Percentiles rank a stretch among this genome's conserved stretches.
These are phyloP conservation scores for Echinarachnius parma DNA, from an alignment of 53 echinoderm and acorn worm species.

Conservation along the genomic window DNA sequence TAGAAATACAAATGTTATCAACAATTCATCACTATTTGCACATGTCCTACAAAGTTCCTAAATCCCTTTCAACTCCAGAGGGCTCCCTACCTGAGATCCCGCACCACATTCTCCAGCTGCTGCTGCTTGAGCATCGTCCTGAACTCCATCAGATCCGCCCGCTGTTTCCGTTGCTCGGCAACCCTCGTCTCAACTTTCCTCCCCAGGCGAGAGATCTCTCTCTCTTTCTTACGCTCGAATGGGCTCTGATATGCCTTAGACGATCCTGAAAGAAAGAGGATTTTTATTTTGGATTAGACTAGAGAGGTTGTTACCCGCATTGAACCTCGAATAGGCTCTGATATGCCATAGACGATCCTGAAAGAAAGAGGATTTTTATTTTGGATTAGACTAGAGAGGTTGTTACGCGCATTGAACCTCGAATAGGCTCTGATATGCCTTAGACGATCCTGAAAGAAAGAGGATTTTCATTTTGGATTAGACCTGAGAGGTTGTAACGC, in stretches of 20 bases:
- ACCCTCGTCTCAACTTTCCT: conserved; percentile 6
- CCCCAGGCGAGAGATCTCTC: conserved; percentile 16
- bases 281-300: too few relatives aligned
- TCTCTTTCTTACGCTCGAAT: conserved; percentile 49
- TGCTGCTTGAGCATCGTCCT: conserved; percentile 46
- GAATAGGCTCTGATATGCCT: conserved; percentile 37
- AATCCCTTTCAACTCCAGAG: neutral
- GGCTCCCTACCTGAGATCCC: conserved; percentile 41
- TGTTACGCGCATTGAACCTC: too few relatives aligned
- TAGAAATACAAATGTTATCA: too few relatives aligned
- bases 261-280: neutral
- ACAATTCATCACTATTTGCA: too few relatives aligned
- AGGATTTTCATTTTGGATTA: too few relatives aligned
- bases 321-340: conserved; percentile 48
- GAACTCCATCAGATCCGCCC: conserved; percentile 44
- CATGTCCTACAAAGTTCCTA: too few relatives aligned
- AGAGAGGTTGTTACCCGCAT: too few relatives aligned
- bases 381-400: too few relatives aligned
- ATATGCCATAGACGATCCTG: conserved; percentile 9
- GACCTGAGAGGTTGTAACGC: too few relatives aligned
- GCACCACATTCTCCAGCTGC: conserved; percentile 29
- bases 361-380: neutral
- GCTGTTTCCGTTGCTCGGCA: conserved; percentile 25
- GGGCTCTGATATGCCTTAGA: conserved; percentile 34
- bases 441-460: neutral